phyloP scores from a whole-genome alignment of 2,113 vertebrate genomes.

The Rhabdomys dilectus region DNA sequence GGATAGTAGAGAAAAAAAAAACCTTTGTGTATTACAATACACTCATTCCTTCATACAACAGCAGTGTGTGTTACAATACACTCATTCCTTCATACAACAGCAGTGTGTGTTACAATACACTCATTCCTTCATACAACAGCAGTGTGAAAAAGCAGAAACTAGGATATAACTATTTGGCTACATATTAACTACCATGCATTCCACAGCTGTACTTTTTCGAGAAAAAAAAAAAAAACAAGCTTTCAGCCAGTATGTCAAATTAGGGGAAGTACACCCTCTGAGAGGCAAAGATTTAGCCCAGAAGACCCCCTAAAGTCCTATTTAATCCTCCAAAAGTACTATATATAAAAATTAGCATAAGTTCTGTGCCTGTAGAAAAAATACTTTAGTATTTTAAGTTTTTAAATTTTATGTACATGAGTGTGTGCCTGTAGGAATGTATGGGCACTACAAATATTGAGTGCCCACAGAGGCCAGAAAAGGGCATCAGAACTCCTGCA shows the following conservation, averaged over 20 bases:
- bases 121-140: not conserved
- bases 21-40: not conserved
- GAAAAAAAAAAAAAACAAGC: not conserved
- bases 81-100: not conserved
- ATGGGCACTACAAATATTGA: not conserved
- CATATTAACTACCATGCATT: not conserved
- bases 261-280: not conserved
- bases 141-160: slow-evolving; percentile 39
- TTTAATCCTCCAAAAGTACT: not conserved
- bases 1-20: not conserved
- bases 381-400: not conserved
- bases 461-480: not conserved
- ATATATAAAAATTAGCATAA: not conserved
- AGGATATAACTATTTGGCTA: slow-evolving; percentile 25
- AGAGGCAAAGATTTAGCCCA: not conserved
- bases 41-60: not conserved
- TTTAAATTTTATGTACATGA: not conserved
- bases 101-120: not conserved
- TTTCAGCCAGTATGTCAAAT: not conserved
- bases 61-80: not conserved
- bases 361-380: not conserved
- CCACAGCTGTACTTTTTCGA: not conserved
- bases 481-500: not conserved
- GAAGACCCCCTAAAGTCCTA: not conserved
- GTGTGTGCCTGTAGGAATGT: not conserved